Percentiles rank a stretch among this genome's conserved stretches.
Conservation (phyloP, 2,113 vertebrate genomes). For the Chaetops frenatus region DNA sequence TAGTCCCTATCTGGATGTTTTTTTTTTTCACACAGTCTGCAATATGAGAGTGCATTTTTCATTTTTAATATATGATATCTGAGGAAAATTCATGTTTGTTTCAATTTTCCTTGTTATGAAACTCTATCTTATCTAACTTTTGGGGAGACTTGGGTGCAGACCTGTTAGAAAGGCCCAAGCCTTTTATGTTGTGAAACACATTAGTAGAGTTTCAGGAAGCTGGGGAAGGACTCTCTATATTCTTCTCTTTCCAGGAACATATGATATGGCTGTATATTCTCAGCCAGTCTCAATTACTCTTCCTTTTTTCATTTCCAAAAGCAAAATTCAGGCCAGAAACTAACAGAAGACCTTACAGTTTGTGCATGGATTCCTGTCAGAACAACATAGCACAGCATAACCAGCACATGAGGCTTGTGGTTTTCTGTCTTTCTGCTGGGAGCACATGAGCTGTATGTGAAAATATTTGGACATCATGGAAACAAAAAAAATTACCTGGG, state of each 20-base stretch:
- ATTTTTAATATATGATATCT: not conserved
- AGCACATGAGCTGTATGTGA: not conserved
- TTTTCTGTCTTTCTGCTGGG: not conserved
- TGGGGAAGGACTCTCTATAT: accelerated
- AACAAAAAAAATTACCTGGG: not conserved
- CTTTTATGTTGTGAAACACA: not conserved
- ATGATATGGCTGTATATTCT: not conserved
- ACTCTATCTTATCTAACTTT: accelerated
- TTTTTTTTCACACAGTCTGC: not conserved
- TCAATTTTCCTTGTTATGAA: not conserved
- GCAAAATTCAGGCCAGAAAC: not conserved
- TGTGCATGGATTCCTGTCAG: not conserved
- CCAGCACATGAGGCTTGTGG: not conserved
- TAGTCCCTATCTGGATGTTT: not conserved
- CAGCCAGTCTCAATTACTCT: not conserved
- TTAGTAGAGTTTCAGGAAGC: not conserved
- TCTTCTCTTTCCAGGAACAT: not conserved
- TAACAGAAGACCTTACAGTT: not conserved
- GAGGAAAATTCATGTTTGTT: not conserved
- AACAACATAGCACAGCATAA: not conserved
- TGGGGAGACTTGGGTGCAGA: not conserved
- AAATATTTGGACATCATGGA: not conserved
- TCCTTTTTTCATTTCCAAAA: not conserved
- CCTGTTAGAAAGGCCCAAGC: not conserved
- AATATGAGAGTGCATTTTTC: accelerated